A percentile compares a stretch with the other conserved stretches of the same genome.
Evolutionary conservation across 1,140 invertebrate genomes (phyloP).

Genomic region (Arctopsyche grandis): DNA sequence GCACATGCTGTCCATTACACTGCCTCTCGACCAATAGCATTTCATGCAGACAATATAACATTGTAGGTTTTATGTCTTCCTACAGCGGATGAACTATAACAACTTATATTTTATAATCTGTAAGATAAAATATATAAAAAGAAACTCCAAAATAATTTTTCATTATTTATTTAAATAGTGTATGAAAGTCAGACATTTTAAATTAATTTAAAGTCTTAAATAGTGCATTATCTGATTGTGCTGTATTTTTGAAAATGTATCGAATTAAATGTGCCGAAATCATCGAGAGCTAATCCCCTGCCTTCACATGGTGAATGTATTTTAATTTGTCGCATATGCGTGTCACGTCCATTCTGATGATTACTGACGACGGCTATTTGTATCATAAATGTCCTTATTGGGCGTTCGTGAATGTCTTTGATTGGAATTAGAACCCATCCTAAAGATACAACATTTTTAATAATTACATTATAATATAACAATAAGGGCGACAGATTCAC

Average conservation of each 20-base stretch:
- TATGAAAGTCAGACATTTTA: no score
- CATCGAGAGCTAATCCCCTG: constrained; percentile 76
- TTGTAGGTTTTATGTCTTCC: no score
- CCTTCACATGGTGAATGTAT: constrained; percentile 92
- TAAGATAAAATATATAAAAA: no score
- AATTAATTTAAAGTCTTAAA: no score
- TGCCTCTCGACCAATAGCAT: no score
- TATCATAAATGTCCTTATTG: constrained; percentile 95
- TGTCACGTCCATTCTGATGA: constrained; percentile 98
- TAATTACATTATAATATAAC: no score
- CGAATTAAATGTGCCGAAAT: constrained; percentile 81
- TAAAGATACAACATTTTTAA: constrained; percentile 56
- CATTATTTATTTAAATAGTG: background rate
- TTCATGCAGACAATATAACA: no score
- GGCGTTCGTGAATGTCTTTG: constrained; percentile 83
- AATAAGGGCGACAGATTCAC: no score
- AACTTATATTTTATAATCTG: no score
- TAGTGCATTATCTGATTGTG: constrained; percentile 73
- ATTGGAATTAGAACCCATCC: constrained; percentile 96
- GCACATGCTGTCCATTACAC: no score
- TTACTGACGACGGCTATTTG: constrained; percentile 98
- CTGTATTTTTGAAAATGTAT: constrained; percentile 84
- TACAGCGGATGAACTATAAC: no score
- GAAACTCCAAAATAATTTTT: no score
- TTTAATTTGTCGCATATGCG: constrained; percentile 97